Base-by-base conservation (phyloP, 2,797 vertebrate species). In the Poeciliopsis gracilis region DNA sequence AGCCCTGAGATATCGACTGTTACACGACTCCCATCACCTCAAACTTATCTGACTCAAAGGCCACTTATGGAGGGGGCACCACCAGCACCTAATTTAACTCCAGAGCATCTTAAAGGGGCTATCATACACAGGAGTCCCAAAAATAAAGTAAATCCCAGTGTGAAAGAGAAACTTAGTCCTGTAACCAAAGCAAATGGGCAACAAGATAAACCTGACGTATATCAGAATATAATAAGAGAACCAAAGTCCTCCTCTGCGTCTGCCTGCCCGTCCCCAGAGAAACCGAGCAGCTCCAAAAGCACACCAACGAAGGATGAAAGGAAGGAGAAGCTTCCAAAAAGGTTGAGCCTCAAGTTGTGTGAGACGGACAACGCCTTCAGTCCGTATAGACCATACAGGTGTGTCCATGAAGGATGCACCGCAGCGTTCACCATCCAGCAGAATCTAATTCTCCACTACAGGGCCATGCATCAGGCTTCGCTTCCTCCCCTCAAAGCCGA, bases 371-470 rank as follows among this genome's bases (percentile, higher is more conserved):
- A 97, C 20, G 92, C 93, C 1, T 97, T 96, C 75, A 98, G 95
- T 87, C 96, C 98, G 0, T 99, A 98, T 28, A 96, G 98, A 94
- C 98, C 98, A 0, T 99, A 99, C 86, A 95, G 97, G 41, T 99
- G 98, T 59, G 97, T 99, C 88, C 98, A 99, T 76, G 97, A 99
- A 94, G 98, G 97, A 85, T 99, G 98, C 91, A 97, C 96, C 41
- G 98, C 98, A 0, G 98, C 98, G 8, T 99, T 99, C 88, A 99
- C 98, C 0, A 98, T 99, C 93, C 98, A 99, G 20, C 98, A 99
- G 49, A 99, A 99, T 90, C 89, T 99, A 75, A 99, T 99, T 90
- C 97, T 99, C 61, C 98, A 99, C 92, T 99, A 99, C 88, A 97
- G 97, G 84, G 97, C 98, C 87, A 97, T 99, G 92, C 98, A 99